Conservation (phyloP, 2,797 vertebrate genomes). For the Parauchenoglanis punctatus region DNA sequence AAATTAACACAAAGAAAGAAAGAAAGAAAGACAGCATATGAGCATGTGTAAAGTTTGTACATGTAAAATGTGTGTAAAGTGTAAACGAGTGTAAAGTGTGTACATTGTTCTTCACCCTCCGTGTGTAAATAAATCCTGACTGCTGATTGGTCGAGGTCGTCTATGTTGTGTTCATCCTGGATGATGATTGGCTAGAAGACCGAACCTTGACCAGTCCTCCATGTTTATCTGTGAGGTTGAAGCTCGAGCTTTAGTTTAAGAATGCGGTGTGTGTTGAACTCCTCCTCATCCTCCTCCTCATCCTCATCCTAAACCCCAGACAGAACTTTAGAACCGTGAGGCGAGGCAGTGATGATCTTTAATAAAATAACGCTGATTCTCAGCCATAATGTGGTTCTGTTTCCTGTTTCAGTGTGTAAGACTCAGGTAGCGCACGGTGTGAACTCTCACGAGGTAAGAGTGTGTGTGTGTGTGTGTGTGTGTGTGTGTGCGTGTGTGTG, state of each 20-base stretch:
- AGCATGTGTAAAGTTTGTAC: too few species aligned
- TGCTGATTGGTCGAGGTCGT: too few species aligned
- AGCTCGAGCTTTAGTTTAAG: background rate
- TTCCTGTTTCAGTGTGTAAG: slow-evolving; percentile 90
- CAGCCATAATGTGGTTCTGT: background rate
- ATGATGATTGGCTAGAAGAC: background rate
- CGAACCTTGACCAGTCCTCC: background rate
- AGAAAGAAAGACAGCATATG: too few species aligned
- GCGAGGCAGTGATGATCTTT: background rate
- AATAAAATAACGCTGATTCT: background rate
- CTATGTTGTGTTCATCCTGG: background rate
- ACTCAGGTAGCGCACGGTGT: slow-evolving; percentile 97
- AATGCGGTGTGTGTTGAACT: background rate
- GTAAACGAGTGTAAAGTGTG: too few species aligned
- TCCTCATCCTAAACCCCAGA: too few species aligned
- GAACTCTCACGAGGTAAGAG: slow-evolving; percentile 96
- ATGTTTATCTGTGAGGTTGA: background rate
- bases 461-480: slow-evolving; percentile 24
- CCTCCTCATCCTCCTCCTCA: too few species aligned
- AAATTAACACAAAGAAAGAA: too few species aligned
- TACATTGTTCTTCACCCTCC: background rate
- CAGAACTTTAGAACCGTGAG: background rate
- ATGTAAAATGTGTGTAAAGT: too few species aligned
- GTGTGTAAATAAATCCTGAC: too few species aligned
- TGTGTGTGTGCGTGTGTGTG: background rate